Percentiles rank a stretch among this genome's conserved stretches.
These are phyloP conservation scores for Luffia ferchaultella DNA, from an alignment of 2,888 invertebrate species.

Conservation along the genomic window DNA sequence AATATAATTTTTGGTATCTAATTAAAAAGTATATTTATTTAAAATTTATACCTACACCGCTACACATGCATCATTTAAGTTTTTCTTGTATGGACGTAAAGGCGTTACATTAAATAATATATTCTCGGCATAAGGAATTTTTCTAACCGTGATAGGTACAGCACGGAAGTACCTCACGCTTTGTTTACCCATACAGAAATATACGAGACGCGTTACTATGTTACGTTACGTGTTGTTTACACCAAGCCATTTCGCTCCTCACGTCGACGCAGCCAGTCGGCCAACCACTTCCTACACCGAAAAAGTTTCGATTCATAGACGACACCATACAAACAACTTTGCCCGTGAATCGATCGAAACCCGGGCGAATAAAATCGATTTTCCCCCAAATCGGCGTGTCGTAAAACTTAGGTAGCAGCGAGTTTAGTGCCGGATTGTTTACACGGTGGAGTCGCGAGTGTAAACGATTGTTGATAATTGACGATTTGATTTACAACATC, in stretches of 20 bases:
- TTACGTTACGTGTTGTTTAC: slow-evolving; percentile 26
- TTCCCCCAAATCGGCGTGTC: slow-evolving; percentile 62
- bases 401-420: slow-evolving; percentile 55
- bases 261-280: slow-evolving; percentile 29
- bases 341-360: slow-evolving; percentile 48
- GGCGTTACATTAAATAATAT: too few species aligned
- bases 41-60: neutral
- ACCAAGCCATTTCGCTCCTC: slow-evolving; percentile 22
- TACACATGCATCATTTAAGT: neutral
- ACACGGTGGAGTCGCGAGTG: slow-evolving; percentile 62
- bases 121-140: too few species aligned
- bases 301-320: slow-evolving; percentile 26
- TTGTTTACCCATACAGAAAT: neutral
- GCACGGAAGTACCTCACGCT: neutral
- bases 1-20: too few species aligned
- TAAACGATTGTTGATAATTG: slow-evolving; percentile 65
- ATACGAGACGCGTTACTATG: neutral
- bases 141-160: neutral
- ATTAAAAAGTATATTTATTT: neutral
- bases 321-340: slow-evolving; percentile 52
- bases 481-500: slow-evolving; percentile 65
- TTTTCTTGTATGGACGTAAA: too few species aligned
- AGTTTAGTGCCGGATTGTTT: slow-evolving; percentile 60
- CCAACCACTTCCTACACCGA: slow-evolving; percentile 50
- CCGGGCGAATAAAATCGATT: slow-evolving; percentile 65